Evolutionary conservation across 2,797 vertebrate genomes (phyloP).

Genomic region (Cottoperca gobio): DNA sequence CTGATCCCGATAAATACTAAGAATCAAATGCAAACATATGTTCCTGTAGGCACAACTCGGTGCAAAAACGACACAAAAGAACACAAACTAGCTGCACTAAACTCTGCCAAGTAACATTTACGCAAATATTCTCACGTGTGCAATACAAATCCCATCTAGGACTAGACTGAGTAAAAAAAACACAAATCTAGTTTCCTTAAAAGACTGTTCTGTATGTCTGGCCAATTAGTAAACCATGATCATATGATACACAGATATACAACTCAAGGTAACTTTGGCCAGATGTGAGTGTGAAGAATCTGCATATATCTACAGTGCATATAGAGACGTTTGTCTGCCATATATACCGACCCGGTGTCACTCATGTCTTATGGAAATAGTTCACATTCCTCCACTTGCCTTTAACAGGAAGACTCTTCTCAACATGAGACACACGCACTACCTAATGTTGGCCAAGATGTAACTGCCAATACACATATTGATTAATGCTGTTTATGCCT

Average conservation of each 20-base stretch:
- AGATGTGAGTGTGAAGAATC: neutral
- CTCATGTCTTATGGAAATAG: conserved; percentile 38
- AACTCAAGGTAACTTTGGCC: conserved; percentile 23
- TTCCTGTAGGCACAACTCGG: conserved; percentile 37
- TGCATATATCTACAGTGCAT: no score
- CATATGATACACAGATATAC: neutral
- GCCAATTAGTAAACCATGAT: conserved; percentile 2
- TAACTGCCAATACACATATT: conserved; percentile 76
- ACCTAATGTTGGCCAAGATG: conserved; percentile 63
- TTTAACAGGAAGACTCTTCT: conserved; percentile 51
- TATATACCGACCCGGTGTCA: neutral
- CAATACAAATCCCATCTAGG: neutral
- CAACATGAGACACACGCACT: conserved; percentile 31
- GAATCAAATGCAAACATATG: conserved; percentile 44
- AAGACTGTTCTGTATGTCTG: conserved; percentile 1
- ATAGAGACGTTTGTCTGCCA: no score
- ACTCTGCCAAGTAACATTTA: conserved; percentile 17
- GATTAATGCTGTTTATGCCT: conserved; percentile 83
- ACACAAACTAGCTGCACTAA: neutral
- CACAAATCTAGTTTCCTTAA: conserved; percentile 1
- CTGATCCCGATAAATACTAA: conserved; percentile 35
- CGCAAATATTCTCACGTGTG: neutral
- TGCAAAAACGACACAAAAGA: neutral
- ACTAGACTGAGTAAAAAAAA: neutral
- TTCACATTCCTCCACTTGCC: conserved; percentile 49